Evolutionary conservation across 2,113 vertebrate species (phyloP), one percentile per base, ranked within the genome.

Genomic region (Ploceus nigricollis): DNA sequence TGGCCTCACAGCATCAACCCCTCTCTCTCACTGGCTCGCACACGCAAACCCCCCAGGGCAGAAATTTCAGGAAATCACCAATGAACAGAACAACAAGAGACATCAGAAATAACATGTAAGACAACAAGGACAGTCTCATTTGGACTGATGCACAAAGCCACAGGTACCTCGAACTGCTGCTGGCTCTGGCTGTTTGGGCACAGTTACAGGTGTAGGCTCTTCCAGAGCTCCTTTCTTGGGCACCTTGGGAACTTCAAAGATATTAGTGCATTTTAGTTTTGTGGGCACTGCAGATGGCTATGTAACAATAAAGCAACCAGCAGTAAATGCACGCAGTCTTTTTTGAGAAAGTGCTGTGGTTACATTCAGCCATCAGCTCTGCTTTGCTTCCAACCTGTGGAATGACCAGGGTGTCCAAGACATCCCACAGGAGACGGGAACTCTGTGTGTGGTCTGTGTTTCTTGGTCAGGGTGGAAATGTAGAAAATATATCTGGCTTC

Each of bases 221-320:
- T 96, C 96, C 68, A 80, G 72, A 77, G 83, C 68, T 77, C 27
- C 85, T 80, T 83, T 91, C 90, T 82, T 97, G 69, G 96, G 95
- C 72, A 95, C 95, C 85, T 96, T 94, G 0, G 94, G 97, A 31
- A 96, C 98, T 98, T 98, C 81, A 97, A 98, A 98, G 97, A 98
- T 97, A 98, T 98, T 97, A 97, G 94, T 94, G n/a, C 25, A 78
- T 70, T 87, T 94, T 95, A 97, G 87, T 64, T 91, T 68, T 53
- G 33, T 33, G 47, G 47, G 57, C 28, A 48, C 44, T 68, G 76
- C 21, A 54, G 70, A 28, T 31, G 30, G 51, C 10, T 51, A 61
- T 51, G 94, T 70, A 53, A 66, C 48, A 87, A 18, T 28, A 70
- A 93, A 40, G 79, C 65, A 94, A 19, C 15, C 11, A 15, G 14